phyloP scores from a whole-genome alignment of 2,113 vertebrate species.

The Lichenostomus cassidix region DNA sequence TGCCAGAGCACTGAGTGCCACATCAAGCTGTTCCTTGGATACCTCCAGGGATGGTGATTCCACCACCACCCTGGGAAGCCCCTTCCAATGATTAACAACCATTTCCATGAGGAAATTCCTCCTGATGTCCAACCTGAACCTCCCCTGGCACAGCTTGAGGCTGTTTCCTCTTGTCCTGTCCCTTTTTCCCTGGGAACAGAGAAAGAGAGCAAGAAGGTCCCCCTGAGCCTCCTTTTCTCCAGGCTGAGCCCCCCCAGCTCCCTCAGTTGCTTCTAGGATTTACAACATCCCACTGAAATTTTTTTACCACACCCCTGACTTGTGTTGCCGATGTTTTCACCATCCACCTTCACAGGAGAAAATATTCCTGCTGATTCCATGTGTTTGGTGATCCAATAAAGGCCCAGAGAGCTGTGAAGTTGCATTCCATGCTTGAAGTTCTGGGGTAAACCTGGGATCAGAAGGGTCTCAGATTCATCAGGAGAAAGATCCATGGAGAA shows the following conservation, averaged over 20 bases:
- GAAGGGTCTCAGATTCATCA: neutral
- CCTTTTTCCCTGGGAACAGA: neutral
- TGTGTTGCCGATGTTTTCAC: neutral
- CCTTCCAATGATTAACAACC: neutral
- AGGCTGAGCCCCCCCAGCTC: neutral
- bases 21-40: accelerated
- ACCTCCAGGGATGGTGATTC: neutral
- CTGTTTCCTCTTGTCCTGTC: accelerated
- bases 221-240: neutral
- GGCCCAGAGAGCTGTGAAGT: neutral
- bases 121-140: neutral
- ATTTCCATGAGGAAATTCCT: neutral
- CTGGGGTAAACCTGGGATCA: neutral
- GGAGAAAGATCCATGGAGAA: neutral
- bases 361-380: neutral
- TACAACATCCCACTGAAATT: neutral
- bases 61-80: neutral
- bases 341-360: neutral
- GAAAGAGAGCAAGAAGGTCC: neutral
- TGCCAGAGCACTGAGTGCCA: neutral
- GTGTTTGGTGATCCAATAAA: neutral
- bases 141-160: neutral
- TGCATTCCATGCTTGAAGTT: neutral
- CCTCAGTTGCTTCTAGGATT: neutral
- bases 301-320: neutral